Conservation (phyloP, 1,140 invertebrate genomes). For the Fopius arisanus region DNA sequence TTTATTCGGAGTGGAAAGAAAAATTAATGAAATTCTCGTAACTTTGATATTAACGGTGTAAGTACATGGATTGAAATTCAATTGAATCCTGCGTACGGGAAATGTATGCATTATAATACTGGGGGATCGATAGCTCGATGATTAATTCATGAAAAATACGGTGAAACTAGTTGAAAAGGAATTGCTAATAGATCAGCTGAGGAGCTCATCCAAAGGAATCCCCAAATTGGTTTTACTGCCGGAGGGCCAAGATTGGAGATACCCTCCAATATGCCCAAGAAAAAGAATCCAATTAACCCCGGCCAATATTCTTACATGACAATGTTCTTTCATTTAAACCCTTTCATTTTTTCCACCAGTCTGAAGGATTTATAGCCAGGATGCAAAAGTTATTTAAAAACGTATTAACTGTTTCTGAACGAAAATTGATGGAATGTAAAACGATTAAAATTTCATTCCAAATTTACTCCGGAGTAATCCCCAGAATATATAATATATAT, state of each 20-base stretch:
- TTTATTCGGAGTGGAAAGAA: no score
- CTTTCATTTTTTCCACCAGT: not conserved
- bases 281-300: not conserved
- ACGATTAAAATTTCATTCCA: no score
- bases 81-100: no score
- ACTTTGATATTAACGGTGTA: no score
- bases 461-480: no score
- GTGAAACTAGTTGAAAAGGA: not conserved
- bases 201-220: not conserved
- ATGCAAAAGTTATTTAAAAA: not conserved
- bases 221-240: not conserved
- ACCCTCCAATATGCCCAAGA: not conserved
- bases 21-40: no score
- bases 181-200: not conserved
- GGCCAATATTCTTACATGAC: not conserved
- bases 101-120: no score
- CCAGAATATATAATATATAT: no score
- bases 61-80: no score
- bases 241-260: not conserved
- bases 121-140: no score
- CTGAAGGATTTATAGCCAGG: not conserved
- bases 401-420: not conserved
- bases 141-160: not conserved
- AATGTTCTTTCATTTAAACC: not conserved
- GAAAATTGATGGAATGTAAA: no score